phyloP scores from a whole-genome alignment of 2,113 vertebrate genomes.

The Hemibagrus wyckioides region DNA sequence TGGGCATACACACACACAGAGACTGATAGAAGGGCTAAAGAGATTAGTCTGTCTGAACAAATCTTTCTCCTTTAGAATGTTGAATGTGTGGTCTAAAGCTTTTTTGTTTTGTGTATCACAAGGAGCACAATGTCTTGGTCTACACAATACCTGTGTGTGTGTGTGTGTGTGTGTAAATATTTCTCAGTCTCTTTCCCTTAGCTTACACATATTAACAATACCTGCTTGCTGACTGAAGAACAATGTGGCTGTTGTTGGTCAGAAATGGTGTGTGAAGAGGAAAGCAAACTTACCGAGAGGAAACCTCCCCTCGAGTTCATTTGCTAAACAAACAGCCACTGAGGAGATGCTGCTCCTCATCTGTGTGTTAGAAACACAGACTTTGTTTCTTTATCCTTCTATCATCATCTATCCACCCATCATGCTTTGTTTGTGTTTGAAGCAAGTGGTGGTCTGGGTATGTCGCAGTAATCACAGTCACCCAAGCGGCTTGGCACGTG shows the following conservation, averaged over 20 bases:
- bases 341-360: not conserved
- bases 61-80: conserved; percentile 28
- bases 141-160: conserved; percentile 18
- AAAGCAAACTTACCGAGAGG: conserved; percentile 29
- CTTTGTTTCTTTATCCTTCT: not conserved
- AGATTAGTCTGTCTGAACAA: conserved; percentile 33
- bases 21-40: conserved; percentile 15
- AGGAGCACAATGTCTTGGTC: conserved; percentile 9
- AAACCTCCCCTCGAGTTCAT: conserved; percentile 24
- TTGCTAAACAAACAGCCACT: conserved; percentile 29
- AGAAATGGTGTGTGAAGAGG: conserved; percentile 31
- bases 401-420: conserved; percentile 4
- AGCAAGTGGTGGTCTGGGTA: conserved; percentile 38
- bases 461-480: conserved; percentile 1
- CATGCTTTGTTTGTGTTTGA: conserved; percentile 43
- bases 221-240: not conserved
- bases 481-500: conserved; percentile 15
- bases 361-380: not conserved
- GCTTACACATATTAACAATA: conserved; percentile 12
- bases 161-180: conserved; percentile 39
- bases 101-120: not conserved
- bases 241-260: conserved; percentile 34
- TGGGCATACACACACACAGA: not conserved
- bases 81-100: conserved; percentile 11
- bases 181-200: not conserved